These are phyloP conservation scores for Aptenodytes patagonicus DNA, from an alignment of 2,113 vertebrate genomes.

Conservation along the genomic window DNA sequence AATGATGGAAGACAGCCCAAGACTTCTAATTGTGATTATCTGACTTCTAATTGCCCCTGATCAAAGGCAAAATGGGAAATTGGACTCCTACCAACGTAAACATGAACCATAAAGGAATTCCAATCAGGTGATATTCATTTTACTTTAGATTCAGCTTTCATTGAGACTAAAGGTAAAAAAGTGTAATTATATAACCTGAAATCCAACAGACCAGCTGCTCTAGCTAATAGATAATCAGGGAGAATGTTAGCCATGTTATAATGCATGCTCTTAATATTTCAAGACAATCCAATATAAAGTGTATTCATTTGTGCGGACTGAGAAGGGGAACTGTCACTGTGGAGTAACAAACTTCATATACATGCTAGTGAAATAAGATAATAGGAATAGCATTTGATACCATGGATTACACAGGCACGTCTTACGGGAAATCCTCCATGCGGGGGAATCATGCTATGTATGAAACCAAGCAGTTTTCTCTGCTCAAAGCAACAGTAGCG, in stretches of 20 bases:
- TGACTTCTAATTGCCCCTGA: conserved; percentile 71
- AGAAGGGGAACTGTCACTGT: not conserved
- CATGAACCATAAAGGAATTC: conserved; percentile 68
- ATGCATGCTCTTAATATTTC: not conserved
- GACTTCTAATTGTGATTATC: conserved; percentile 69
- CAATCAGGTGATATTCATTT: conserved; percentile 58
- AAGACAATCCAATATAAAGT: not conserved
- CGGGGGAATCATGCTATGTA: not conserved
- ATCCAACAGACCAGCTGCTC: not conserved
- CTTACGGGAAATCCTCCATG: not conserved
- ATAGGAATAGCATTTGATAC: not conserved
- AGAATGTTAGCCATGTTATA: not conserved
- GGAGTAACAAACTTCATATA: not conserved
- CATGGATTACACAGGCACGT: not conserved
- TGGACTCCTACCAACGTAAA: conserved; percentile 65
- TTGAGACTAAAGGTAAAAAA: conserved; percentile 49
- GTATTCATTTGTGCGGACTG: not conserved
- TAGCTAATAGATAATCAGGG: not conserved
- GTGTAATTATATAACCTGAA: conserved; percentile 44
- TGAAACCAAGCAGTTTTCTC: not conserved
- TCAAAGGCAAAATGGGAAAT: conserved; percentile 73
- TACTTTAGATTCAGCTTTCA: conserved; percentile 51
- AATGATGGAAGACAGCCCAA: conserved; percentile 65
- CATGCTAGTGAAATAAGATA: not conserved
- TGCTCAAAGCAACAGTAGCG: not conserved